These are phyloP conservation scores for Cryptosula pallasiana DNA, from an alignment of 2,888 invertebrate genomes.

Conservation along the genomic window DNA sequence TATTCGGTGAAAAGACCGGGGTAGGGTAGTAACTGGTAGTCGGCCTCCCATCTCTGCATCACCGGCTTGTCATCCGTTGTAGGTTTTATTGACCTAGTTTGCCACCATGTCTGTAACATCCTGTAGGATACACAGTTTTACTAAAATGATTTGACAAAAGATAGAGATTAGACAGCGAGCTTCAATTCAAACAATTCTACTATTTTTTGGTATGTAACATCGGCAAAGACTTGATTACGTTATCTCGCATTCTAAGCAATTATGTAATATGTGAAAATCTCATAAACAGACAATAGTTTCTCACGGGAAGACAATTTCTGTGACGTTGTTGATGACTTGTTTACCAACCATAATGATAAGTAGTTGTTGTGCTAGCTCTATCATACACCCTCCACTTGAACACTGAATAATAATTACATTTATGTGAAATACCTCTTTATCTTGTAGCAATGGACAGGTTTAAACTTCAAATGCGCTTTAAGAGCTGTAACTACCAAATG, in stretches of 20 bases:
- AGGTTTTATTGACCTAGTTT: slow-evolving; percentile 29
- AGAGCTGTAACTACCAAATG: no score
- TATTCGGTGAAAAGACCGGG: slow-evolving; percentile 61
- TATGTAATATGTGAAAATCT: no score
- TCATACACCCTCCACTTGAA: slow-evolving; percentile 59
- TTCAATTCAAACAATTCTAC: background rate
- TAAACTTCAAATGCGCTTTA: no score
- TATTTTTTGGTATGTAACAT: no score
- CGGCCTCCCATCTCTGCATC: slow-evolving; percentile 56
- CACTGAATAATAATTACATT: slow-evolving; percentile 55
- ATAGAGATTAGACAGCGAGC: background rate
- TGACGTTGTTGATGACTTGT: slow-evolving; percentile 60
- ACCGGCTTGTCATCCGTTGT: background rate
- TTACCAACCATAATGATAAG: slow-evolving; percentile 62
- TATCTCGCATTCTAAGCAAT: no score
- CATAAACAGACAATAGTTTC: no score
- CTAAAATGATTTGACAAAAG: background rate
- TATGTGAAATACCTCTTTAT: no score
- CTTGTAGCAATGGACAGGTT: no score
- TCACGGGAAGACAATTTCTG: slow-evolving; percentile 59
- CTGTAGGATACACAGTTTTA: slow-evolving; percentile 35
- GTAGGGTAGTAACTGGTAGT: slow-evolving; percentile 58
- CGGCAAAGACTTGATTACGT: no score
- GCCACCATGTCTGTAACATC: slow-evolving; percentile 57
- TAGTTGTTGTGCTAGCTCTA: slow-evolving; percentile 59